Evolutionary conservation across 2,113 vertebrate species (phyloP).

Genomic region (Dromas ardeola): DNA sequence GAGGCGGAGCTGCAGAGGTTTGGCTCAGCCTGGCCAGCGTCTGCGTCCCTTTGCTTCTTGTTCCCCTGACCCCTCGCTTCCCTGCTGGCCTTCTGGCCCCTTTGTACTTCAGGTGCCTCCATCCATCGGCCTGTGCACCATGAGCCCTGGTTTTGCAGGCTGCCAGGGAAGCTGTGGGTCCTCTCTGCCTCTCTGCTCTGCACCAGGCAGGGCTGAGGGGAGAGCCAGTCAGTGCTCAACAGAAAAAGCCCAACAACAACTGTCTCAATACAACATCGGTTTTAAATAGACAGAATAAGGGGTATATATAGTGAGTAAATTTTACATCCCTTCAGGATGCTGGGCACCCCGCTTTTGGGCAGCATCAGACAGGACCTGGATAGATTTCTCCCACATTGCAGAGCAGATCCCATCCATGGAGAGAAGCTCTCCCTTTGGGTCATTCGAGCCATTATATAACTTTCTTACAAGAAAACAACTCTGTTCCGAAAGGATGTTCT

Average conservation of each 20-base stretch:
- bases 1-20: neutral
- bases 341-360: accelerated
- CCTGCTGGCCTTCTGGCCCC: neutral
- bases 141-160: neutral
- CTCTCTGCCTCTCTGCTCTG: neutral
- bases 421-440: neutral
- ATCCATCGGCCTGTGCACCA: accelerated
- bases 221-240: accelerated
- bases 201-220: neutral
- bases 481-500: neutral
- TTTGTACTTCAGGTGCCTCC: accelerated
- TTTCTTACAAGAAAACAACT: neutral
- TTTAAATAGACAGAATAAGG: neutral
- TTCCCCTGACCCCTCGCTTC: neutral
- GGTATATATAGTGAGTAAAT: neutral
- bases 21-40: neutral
- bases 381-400: neutral
- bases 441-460: neutral
- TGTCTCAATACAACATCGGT: neutral
- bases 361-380: neutral
- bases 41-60: neutral
- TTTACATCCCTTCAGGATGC: neutral
- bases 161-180: neutral
- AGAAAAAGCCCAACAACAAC: neutral
- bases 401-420: neutral